Evolutionary conservation across 2,888 invertebrate genomes (phyloP), one percentile per base, ranked within the genome.

Genomic region (Corythucha ciliata): DNA sequence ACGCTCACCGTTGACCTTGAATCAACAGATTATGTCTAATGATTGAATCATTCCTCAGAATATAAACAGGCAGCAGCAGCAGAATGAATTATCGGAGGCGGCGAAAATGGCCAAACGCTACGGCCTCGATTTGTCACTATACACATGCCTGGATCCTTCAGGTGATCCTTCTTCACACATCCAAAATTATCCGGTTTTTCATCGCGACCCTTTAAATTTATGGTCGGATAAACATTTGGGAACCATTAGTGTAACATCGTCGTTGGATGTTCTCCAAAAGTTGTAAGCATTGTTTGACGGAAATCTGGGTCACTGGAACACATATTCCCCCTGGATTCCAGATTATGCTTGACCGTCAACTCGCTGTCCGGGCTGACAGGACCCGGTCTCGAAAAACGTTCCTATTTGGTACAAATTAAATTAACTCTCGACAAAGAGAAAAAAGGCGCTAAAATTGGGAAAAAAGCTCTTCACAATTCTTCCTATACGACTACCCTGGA

Each of bases 351-450:
- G 26, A 60, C 58, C 64, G 48, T 66, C 20, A 61, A 61, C 4
- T 58, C 59, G 27, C 59, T 64, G 36, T 56, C 59, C 44, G 60
- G 57, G 16, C 58, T 66, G 14, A 62, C 64, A 12, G 62, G 62
- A n/a, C 63, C 61, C 53, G 64, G 63, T 6, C 50, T 54, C 39
- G 52, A 60, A 32, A 48, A 56, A 21, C 54, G 56, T 29, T 48
- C 53, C 6, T 66, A 64, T 48, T 57, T 56, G 29, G 59, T 60
- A 18, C 56, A 62, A 10, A 57, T 66, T 16, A 64, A 63, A 50
- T 47, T 65, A 18, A 56, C 58, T 4, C 48, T 66, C 8, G 54
- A 64, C n/a, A 61, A 63, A 2, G 58, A 58, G 7, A 61, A 61
- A 26, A 64, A 63, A 46, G 24, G 37, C 22, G 16, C 26, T 20